Evolutionary conservation across 1,140 invertebrate genomes (phyloP).

Genomic region (Idris sp.): DNA sequence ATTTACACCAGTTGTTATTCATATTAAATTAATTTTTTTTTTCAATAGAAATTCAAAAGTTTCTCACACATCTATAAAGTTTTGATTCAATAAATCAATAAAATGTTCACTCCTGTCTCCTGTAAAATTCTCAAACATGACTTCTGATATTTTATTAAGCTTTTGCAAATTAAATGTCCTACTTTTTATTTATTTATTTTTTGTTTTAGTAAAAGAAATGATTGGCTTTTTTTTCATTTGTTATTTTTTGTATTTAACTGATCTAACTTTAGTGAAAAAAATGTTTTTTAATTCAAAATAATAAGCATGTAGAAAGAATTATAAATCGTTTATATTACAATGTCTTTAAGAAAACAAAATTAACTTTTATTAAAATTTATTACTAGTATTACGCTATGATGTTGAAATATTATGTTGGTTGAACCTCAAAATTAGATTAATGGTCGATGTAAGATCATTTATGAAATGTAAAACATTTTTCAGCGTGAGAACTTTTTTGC

Average conservation of each 20-base stretch:
- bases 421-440: conserved; percentile 7
- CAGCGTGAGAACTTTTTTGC: no score
- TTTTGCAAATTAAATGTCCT: conserved; percentile 12
- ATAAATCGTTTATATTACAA: no score
- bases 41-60: conserved; percentile 3
- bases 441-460: neutral
- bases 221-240: no score
- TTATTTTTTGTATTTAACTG: no score
- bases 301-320: no score
- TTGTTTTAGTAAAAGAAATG: conserved; percentile 2
- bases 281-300: no score
- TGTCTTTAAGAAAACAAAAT: no score
- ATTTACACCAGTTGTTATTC: conserved; percentile 5
- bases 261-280: no score
- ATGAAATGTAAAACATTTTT: neutral
- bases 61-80: conserved; percentile 9
- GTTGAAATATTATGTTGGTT: neutral
- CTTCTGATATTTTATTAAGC: conserved; percentile 17
- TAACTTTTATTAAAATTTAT: no score
- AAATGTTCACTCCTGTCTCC: conserved; percentile 3
- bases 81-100: conserved; percentile 11
- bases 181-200: conserved; percentile 6
- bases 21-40: conserved; percentile 3
- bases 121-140: conserved; percentile 14
- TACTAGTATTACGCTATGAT: neutral